A percentile compares a stretch with the other conserved stretches of the same genome.
phyloP scores from a whole-genome alignment of 2,113 vertebrate genomes.

The Carassius gibelio region DNA sequence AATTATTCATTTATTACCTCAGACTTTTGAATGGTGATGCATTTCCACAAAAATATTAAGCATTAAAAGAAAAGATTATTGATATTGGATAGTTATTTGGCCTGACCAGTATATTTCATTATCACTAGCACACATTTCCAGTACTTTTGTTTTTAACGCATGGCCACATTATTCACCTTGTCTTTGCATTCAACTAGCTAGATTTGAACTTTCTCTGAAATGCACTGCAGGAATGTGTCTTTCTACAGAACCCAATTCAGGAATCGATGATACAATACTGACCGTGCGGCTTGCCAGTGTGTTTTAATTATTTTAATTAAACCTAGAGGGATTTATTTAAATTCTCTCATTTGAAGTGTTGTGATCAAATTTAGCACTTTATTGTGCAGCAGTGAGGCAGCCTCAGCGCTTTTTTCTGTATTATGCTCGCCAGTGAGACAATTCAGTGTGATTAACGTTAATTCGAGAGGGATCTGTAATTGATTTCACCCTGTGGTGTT shows the following conservation, averaged over 20 bases:
- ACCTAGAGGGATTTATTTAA: constrained; percentile 22
- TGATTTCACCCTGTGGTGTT: constrained; percentile 52
- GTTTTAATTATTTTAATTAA: constrained; percentile 31
- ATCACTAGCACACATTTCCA: not conserved
- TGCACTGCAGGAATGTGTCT: constrained; percentile 10
- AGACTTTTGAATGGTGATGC: too few species aligned
- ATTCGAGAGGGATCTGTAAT: constrained; percentile 53
- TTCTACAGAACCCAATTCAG: not conserved
- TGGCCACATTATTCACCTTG: not conserved
- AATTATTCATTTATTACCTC: too few species aligned
- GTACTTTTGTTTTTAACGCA: not conserved
- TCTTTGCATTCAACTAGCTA: not conserved
- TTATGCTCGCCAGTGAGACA: not conserved
- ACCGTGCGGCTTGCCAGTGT: not conserved
- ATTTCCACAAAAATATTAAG: too few species aligned
- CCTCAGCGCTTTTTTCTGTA: constrained; percentile 3
- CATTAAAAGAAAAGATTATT: not conserved
- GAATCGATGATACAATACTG: not conserved
- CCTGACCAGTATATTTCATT: not conserved
- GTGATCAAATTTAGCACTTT: constrained; percentile 26
- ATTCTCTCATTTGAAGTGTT: constrained; percentile 39
- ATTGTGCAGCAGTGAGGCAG: constrained; percentile 15
- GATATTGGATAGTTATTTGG: not conserved
- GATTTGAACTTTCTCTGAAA: not conserved
- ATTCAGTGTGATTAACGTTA: constrained; percentile 49